Base-by-base conservation (phyloP, 1,140 invertebrate species). In the Pemphigus obesinymphae region DNA sequence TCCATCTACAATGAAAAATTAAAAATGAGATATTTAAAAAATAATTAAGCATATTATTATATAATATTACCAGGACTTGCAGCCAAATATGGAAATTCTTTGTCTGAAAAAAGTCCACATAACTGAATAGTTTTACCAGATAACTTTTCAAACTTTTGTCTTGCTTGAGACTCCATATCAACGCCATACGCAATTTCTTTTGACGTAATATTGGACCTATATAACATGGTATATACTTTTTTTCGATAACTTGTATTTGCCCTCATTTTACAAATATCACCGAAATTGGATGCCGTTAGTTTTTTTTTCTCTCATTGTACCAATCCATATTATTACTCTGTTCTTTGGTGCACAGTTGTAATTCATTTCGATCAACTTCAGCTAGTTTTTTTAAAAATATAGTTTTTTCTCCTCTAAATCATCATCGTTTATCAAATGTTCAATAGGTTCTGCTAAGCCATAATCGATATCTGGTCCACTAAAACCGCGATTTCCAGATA, bases 261-360 rank as follows among this genome's bases (percentile, higher is more conserved):
- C 23, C 68, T 37, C 23, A 72, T 72, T 45, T 72, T 72, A 23
- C 68, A 72, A 45, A 72, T 72, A 8, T 72, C 68, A 3, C 68
- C 68, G 26, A 72, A 72, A 72, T 72, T 43, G 11, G 68, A 72
- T 40, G 68, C 68, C 8, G 68, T 72, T 8, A 72, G 68, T 45
- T 43, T 45, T 72, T 72, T 45, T 72, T 72, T 43, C 68, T 43
- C 26, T 72, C 40, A 23, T 5, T 43, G 13, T 45, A 23, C 68
- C 68, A 72, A 23, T 72, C 40, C 26, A 45, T 37, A 23, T 23
- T 72, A 43, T 72, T 20, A 10, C 23, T n/a, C 13, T 72, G 68
- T 26, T 72, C 68, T 43, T 4, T 11, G 23, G 68, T 72, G 23
- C 20, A 3, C 2, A n/a, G 37, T 45, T 45, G 17, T 40, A 72